Evolutionary conservation across 2,888 invertebrate genomes (phyloP).

Genomic region (Drosophila siamana): DNA sequence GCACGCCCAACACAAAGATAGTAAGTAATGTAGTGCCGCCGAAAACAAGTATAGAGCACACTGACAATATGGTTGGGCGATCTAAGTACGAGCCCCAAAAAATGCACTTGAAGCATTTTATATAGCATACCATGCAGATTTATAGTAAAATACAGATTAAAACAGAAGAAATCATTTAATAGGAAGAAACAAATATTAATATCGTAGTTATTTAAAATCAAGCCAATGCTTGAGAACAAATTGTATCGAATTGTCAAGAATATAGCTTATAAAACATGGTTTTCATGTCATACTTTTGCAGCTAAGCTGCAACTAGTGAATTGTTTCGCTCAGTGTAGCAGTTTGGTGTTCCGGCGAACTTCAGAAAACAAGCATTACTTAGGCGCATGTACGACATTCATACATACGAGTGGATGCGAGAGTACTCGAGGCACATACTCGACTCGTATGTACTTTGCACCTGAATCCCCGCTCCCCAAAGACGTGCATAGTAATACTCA

Average conservation of each 20-base stretch:
- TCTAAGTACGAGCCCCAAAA: background rate
- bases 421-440: background rate
- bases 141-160: too few relatives aligned
- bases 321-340: background rate
- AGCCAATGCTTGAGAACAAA: too few relatives aligned
- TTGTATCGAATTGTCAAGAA: too few relatives aligned
- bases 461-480: slow-evolving; percentile 11
- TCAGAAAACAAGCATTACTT: slow-evolving; percentile 24
- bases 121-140: too few relatives aligned
- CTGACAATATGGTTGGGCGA: background rate
- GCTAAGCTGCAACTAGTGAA: too few relatives aligned
- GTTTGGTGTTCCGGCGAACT: slow-evolving; percentile 13
- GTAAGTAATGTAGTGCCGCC: slow-evolving; percentile 1
- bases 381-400: slow-evolving; percentile 13
- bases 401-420: background rate
- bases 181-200: too few relatives aligned
- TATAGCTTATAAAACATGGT: too few relatives aligned
- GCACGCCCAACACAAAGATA: slow-evolving; percentile 55
- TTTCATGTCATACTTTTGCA: too few relatives aligned
- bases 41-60: slow-evolving; percentile 1
- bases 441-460: slow-evolving; percentile 12
- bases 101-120: too few relatives aligned
- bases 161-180: too few relatives aligned
- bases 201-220: too few relatives aligned
- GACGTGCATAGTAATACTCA: slow-evolving; percentile 6